phyloP scores from a whole-genome alignment of 1,140 invertebrate species.

The Nephotettix cincticeps region DNA sequence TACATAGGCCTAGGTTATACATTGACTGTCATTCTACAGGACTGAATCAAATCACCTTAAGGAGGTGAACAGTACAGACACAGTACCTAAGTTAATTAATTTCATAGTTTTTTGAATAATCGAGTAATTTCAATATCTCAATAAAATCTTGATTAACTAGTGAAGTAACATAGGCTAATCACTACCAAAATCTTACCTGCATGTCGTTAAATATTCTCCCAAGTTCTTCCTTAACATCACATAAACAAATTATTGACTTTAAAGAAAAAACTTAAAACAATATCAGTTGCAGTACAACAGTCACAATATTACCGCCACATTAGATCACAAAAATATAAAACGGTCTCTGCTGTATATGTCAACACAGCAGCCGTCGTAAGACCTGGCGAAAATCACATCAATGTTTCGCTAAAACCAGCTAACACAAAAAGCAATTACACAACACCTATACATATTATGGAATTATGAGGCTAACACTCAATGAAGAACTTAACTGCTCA shows the following conservation, averaged over 20 bases:
- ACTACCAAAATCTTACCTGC: constrained; percentile 31
- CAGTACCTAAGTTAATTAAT: too few species aligned
- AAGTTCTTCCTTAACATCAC: constrained; percentile 37
- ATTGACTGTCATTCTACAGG: too few species aligned
- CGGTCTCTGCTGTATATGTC: constrained; percentile 14
- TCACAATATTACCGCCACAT: constrained; percentile 1
- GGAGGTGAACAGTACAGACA: too few species aligned
- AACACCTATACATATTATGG: background rate
- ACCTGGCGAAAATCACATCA: constrained; percentile 19
- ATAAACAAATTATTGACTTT: constrained; percentile 24
- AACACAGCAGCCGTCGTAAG: constrained; percentile 29
- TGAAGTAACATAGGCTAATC: too few species aligned
- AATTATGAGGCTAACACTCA: background rate
- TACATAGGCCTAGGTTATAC: too few species aligned
- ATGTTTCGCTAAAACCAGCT: constrained; percentile 19
- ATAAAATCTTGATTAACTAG: too few species aligned
- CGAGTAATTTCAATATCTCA: too few species aligned
- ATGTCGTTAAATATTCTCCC: constrained; percentile 39
- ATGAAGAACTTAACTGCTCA: constrained; percentile 3
- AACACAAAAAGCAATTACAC: background rate
- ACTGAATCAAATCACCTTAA: too few species aligned
- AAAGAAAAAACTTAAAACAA: constrained; percentile 4
- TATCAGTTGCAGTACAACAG: background rate
- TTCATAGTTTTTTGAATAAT: too few species aligned
- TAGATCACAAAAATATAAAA: background rate